Percentiles rank a stretch among this genome's conserved stretches.
These are phyloP conservation scores for Chymomyza costata DNA, from an alignment of 1,140 invertebrate species.

Conservation along the genomic window DNA sequence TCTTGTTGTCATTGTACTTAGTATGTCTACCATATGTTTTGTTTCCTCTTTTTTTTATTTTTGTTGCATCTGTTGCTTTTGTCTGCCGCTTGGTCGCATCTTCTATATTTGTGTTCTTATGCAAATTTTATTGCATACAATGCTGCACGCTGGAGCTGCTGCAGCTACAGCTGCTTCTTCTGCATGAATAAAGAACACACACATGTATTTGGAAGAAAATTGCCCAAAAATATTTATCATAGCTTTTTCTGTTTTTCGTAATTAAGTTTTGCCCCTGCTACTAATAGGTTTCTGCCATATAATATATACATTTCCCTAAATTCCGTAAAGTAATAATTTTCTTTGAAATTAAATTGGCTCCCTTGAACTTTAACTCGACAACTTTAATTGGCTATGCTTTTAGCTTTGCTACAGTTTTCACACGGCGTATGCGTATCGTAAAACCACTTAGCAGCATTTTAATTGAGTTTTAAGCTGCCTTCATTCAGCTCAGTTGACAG, in stretches of 20 bases:
- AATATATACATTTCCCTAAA: constrained; percentile 25
- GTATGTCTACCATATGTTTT: too few species aligned
- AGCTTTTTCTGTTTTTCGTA: too few species aligned
- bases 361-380: not conserved
- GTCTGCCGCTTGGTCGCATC: constrained; percentile 2
- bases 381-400: too few species aligned
- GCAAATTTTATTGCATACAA: not conserved
- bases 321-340: constrained; percentile 39
- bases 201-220: too few species aligned
- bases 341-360: constrained; percentile 53
- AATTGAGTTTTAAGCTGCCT: constrained; percentile 52
- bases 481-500: constrained; percentile 10
- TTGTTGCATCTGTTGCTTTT: too few species aligned
- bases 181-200: too few species aligned
- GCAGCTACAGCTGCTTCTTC: too few species aligned
- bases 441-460: constrained; percentile 31
- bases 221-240: constrained; percentile 27
- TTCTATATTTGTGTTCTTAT: constrained; percentile 1
- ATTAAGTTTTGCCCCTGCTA: constrained; percentile 41
- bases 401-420: too few species aligned
- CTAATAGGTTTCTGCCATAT: constrained; percentile 41
- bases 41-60: not conserved
- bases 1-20: too few species aligned
- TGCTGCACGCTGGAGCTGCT: not conserved
- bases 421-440: too few species aligned